Evolutionary conservation across 2,113 vertebrate species (phyloP).

Genomic region (Rhipidura dahli): DNA sequence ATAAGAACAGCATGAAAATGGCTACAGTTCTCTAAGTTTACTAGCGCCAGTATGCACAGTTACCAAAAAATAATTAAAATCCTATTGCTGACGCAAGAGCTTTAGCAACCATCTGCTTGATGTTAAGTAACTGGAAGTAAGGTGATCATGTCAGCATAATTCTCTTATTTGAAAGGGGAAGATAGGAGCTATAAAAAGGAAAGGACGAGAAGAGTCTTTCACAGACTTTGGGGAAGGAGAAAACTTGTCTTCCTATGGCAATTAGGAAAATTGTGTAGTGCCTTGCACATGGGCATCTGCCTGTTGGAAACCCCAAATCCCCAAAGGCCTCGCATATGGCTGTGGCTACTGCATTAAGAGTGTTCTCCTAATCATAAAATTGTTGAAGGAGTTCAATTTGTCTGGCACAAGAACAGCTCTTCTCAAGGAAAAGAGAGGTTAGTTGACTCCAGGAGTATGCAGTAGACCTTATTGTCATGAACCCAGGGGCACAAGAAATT

Average conservation of each 20-base stretch:
- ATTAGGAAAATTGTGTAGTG: neutral
- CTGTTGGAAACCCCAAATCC: neutral
- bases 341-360: neutral
- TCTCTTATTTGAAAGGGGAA: neutral
- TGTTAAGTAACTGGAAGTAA: neutral
- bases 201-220: neutral
- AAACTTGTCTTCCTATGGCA: neutral
- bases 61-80: neutral
- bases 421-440: neutral
- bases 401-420: neutral
- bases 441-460: neutral
- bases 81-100: neutral
- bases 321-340: neutral
- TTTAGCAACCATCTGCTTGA: neutral
- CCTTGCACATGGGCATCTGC: neutral
- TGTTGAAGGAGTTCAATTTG: neutral
- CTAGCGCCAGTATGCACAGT: neutral
- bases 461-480: neutral
- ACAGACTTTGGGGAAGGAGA: neutral
- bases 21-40: neutral
- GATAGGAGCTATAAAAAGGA: neutral
- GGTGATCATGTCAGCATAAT: neutral
- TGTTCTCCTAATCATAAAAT: neutral
- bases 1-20: neutral
- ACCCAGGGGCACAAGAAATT: neutral